These are phyloP conservation scores for Lordiphosa clarofinis DNA, from an alignment of 1,140 invertebrate genomes.

Conservation along the genomic window DNA sequence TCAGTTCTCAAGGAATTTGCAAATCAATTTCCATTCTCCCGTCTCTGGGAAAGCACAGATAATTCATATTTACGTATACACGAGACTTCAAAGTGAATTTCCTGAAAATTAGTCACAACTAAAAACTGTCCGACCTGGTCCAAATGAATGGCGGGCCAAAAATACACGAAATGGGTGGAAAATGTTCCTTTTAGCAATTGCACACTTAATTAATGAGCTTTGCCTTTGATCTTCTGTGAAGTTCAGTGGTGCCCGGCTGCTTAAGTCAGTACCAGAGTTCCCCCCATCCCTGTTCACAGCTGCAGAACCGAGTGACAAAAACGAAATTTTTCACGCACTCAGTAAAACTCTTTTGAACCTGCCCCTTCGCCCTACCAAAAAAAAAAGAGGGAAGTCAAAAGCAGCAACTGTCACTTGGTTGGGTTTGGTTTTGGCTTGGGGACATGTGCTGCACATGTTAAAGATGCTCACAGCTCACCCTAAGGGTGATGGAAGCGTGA, in stretches of 20 bases:
- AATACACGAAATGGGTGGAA: constrained; percentile 22
- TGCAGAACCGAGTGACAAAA: constrained; percentile 57
- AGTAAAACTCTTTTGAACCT: constrained; percentile 65
- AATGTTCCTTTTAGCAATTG: constrained; percentile 46
- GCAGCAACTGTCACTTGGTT: constrained; percentile 26
- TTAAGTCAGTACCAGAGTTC: not conserved
- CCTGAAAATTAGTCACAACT: constrained; percentile 61
- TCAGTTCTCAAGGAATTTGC: constrained; percentile 34
- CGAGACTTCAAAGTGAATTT: constrained; percentile 65
- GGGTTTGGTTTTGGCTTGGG: constrained; percentile 13
- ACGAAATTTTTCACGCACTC: constrained; percentile 70
- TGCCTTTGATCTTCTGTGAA: constrained; percentile 71
- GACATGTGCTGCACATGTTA: constrained; percentile 68
- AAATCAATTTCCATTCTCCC: constrained; percentile 24
- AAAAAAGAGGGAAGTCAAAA: not conserved
- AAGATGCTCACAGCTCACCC: constrained; percentile 21
- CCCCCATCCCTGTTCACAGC: not conserved
- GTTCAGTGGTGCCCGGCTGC: constrained; percentile 46
- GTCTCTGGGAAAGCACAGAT: not conserved
- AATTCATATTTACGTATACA: constrained; percentile 20
- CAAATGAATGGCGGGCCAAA: constrained; percentile 17
- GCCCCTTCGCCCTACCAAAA: constrained; percentile 16
- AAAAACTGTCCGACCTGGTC: constrained; percentile 31
- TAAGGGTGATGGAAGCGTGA: constrained; percentile 17
- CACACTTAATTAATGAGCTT: constrained; percentile 76